Evolutionary conservation across 2,888 invertebrate genomes (phyloP).

Genomic region (Neoaliturus tenellus): DNA sequence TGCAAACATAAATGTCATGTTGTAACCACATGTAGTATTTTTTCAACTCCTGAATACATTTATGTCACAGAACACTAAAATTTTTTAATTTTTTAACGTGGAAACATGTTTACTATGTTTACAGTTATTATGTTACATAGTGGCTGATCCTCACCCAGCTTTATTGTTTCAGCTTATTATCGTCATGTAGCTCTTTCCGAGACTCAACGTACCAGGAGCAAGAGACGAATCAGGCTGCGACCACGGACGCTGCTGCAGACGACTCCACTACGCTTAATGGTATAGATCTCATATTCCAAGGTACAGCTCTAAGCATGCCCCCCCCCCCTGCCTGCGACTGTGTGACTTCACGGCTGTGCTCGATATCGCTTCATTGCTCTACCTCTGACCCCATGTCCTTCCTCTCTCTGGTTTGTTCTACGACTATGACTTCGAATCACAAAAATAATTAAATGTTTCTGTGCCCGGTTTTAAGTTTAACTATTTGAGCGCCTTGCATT

Average conservation of each 20-base stretch:
- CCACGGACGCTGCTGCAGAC: conserved; percentile 61
- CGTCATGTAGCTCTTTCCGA: conserved; percentile 90
- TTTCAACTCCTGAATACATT: no score
- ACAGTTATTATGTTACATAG: no score
- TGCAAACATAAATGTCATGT: no score
- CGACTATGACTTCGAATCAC: no score
- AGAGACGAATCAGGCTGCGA: conserved; percentile 73
- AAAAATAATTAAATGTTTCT: no score
- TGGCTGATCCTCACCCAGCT: no score
- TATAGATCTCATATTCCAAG: conserved; percentile 75
- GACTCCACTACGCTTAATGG: conserved; percentile 67
- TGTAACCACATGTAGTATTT: no score
- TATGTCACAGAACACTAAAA: no score
- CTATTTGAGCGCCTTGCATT: no score
- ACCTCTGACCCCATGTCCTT: conserved; percentile 49
- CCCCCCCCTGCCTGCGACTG: background rate
- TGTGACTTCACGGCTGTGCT: conserved; percentile 27
- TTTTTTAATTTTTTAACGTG: no score
- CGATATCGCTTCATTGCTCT: background rate
- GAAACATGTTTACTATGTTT: no score
- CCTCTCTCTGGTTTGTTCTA: conserved; percentile 69
- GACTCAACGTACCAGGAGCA: conserved; percentile 85
- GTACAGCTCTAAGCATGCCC: conserved; percentile 69
- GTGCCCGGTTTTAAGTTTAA: no score
- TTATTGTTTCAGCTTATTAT: conserved; percentile 81